Evolutionary conservation across 2,113 vertebrate genomes (phyloP), one percentile per base, ranked within the genome.

Genomic region (Myrmophylax atrothorax): DNA sequence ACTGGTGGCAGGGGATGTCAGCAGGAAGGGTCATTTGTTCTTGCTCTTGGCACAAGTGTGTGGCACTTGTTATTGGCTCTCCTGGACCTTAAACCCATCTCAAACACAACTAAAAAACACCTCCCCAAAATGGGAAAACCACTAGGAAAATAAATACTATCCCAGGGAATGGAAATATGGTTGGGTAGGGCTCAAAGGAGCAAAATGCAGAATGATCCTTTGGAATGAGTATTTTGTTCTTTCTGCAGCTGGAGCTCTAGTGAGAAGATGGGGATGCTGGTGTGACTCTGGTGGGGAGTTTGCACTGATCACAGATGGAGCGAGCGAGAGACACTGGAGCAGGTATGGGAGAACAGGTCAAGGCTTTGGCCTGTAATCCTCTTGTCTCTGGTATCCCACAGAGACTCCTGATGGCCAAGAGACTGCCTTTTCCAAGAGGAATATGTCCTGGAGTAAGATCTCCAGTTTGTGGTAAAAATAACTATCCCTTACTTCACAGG

Each of bases 11-110:
- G 47, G 7, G 7, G 8, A 2, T 56, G 53, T 38, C 67, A 79
- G 67, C 58, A 87, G 59, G 63, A 80, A 62, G 28, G 37, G 62
- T n/a, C 2, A 0, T 14, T 62, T 75, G 12, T 67, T 52, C 58
- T 52, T 40, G 26, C n/a, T 58, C 28, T 77, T 1, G 1, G n/a
- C 28, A n/a, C 0, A 0, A 74, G 9, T 8, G 7, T 0, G 1
- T 68, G 44, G 40, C 38, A 23, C 31, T 73, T 42, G 5, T 60
- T 80, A 17, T 5, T 68, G 33, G 18, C 14, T 84, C 29, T 72
- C 14, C 70, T 76, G 35, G 24, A 18, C 18, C 11, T 17, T 47
- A 76, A 75, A 22, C 4, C 19, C 40, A 38, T 9, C 18, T 33
- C 38, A 72, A 47, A 68, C 4, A 37, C 38, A 53, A 20, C 37